Percentiles rank a stretch among this genome's conserved stretches.
These are phyloP conservation scores for Drosophila lacertosa DNA, from an alignment of 1,140 invertebrate genomes.

Conservation along the genomic window DNA sequence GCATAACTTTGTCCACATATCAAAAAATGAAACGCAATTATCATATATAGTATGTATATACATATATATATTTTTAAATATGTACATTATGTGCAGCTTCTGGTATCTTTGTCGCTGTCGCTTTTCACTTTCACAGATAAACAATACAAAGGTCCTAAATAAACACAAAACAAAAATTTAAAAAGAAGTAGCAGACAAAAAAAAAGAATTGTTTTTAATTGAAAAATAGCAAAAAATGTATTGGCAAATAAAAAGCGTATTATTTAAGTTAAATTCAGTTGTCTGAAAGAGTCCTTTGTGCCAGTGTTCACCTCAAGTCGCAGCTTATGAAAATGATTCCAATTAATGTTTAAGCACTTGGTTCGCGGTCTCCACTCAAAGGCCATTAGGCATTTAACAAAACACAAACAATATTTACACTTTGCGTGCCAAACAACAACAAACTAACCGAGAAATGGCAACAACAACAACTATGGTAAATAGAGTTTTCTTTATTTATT, in stretches of 20 bases:
- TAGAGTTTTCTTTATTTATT: slow-evolving; percentile 71
- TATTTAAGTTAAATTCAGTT: neutral
- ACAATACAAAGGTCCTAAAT: slow-evolving; percentile 71
- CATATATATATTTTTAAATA: neutral
- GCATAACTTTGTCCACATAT: slow-evolving; percentile 53
- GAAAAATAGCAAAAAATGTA: slow-evolving; percentile 59
- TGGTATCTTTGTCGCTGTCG: slow-evolving; percentile 35
- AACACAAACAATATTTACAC: slow-evolving; percentile 63
- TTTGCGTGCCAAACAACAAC: slow-evolving; percentile 63
- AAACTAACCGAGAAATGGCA: slow-evolving; percentile 50
- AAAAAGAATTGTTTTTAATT: slow-evolving; percentile 70
- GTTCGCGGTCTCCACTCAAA: slow-evolving; percentile 36
- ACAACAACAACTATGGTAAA: slow-evolving; percentile 48
- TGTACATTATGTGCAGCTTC: neutral
- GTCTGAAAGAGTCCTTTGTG: neutral
- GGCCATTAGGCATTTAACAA: slow-evolving; percentile 48
- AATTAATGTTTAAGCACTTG: slow-evolving; percentile 53
- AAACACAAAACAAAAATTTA: slow-evolving; percentile 58
- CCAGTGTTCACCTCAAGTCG: neutral
- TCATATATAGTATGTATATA: slow-evolving; percentile 45
- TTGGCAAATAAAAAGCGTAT: neutral
- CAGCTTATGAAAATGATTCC: slow-evolving; percentile 41
- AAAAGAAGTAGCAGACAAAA: slow-evolving; percentile 57
- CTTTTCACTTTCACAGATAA: slow-evolving; percentile 70
- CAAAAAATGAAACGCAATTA: slow-evolving; percentile 68